phyloP scores from a whole-genome alignment of 2,888 invertebrate species.

The Acleris sparsana region DNA sequence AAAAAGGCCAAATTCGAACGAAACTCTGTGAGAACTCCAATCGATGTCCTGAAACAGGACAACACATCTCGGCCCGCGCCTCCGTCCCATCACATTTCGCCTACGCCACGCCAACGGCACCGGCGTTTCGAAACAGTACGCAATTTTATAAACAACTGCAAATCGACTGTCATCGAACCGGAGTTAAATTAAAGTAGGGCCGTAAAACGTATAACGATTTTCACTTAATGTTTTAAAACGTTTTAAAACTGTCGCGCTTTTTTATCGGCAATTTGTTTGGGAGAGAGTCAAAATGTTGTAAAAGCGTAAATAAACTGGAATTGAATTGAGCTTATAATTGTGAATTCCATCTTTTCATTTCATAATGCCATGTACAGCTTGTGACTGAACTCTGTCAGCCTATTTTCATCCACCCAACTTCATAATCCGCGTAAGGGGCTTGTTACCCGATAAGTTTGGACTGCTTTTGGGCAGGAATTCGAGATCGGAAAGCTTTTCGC shows the following conservation, averaged over 20 bases:
- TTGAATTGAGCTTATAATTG: neutral
- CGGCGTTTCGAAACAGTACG: constrained; percentile 54
- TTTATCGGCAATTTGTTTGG: constrained; percentile 11
- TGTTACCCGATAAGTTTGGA: constrained; percentile 2
- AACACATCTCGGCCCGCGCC: constrained; percentile 76
- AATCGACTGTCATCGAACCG: constrained; percentile 49
- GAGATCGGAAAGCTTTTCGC: neutral
- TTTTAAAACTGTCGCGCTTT: constrained; percentile 3
- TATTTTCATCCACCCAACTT: constrained; percentile 10
- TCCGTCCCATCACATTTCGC: constrained; percentile 57
- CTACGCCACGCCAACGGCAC: constrained; percentile 45
- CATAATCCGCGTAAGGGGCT: constrained; percentile 2
- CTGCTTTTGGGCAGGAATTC: constrained; percentile 21
- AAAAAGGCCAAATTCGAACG: constrained; percentile 47
- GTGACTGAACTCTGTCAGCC: constrained; percentile 3
- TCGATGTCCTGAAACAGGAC: constrained; percentile 81
- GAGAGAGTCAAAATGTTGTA: constrained; percentile 9
- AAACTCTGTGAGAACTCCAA: constrained; percentile 57
- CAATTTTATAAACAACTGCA: constrained; percentile 62
- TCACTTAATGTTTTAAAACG: constrained; percentile 6
- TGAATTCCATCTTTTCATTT: neutral
- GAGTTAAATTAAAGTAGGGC: constrained; percentile 57
- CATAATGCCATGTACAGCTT: neutral
- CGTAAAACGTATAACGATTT: constrained; percentile 50
- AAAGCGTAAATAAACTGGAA: neutral